phyloP scores from a whole-genome alignment of 2,113 vertebrate genomes.

The western clawed frog (Xenopus tropicalis) region DNA sequence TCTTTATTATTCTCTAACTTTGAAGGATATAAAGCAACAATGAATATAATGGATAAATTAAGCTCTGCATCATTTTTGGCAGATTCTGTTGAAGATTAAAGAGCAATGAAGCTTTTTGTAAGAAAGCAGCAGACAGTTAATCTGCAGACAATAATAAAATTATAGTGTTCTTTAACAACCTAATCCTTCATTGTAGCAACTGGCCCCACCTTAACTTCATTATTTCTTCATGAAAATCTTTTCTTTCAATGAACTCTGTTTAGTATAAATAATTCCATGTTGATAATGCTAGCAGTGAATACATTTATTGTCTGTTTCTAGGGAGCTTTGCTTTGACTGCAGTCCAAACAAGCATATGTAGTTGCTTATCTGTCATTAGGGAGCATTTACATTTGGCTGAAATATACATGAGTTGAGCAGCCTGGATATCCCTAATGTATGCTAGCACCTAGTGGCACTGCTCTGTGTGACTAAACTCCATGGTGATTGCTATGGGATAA shows the following conservation, averaged over 20 bases:
- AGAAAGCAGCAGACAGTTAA: slow-evolving; percentile 5
- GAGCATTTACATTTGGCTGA: slow-evolving; percentile 11
- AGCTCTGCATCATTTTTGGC: too few species aligned
- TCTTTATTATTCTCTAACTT: too few species aligned
- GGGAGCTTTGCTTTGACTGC: slow-evolving; percentile 1
- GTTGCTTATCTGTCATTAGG: not conserved
- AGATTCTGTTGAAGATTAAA: too few species aligned
- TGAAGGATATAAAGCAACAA: too few species aligned
- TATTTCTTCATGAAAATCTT: not conserved
- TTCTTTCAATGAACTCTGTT: not conserved
- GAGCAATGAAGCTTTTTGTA: not conserved
- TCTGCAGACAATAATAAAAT: slow-evolving; percentile 2
- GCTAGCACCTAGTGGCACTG: not conserved
- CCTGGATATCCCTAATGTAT: not conserved
- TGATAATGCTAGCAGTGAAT: slow-evolving; percentile 29
- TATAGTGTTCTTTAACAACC: not conserved
- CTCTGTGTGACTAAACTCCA: slow-evolving; percentile 3
- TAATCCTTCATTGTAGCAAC: slow-evolving; percentile 14
- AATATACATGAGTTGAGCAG: not conserved
- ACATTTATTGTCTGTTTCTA: slow-evolving; percentile 32
- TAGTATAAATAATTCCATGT: not conserved
- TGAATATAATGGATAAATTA: too few species aligned
- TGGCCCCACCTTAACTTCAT: slow-evolving; percentile 12
- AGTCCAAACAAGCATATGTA: slow-evolving; percentile 27
- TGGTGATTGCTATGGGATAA: slow-evolving; percentile 1